Evolutionary conservation across 2,888 invertebrate genomes (phyloP).

Genomic region (Gymnoscelis rufifasciata): DNA sequence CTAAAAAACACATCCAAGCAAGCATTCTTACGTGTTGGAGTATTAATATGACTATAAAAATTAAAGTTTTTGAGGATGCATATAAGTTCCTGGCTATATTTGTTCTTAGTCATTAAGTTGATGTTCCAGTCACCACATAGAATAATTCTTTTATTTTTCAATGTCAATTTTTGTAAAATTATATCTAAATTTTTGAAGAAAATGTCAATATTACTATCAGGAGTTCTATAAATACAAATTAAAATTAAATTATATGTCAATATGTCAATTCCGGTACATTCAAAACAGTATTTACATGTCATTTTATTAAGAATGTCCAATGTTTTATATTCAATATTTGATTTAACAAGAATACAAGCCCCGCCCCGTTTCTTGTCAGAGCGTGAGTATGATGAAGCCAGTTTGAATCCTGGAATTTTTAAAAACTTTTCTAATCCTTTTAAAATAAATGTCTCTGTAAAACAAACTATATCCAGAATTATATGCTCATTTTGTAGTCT

Average conservation of each 20-base stretch:
- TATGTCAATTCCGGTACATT: background rate
- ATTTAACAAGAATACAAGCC: background rate
- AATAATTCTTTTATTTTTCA: background rate
- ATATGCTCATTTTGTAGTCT: background rate
- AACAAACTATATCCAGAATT: background rate
- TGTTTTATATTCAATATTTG: background rate
- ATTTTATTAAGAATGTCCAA: background rate
- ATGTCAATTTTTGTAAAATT: slow-evolving; percentile 1
- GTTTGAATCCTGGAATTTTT: background rate
- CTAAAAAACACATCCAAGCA: background rate
- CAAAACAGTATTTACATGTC: slow-evolving; percentile 1
- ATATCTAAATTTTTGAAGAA: background rate
- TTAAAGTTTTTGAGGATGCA: background rate
- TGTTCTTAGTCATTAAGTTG: background rate
- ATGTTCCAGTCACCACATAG: slow-evolving; percentile 2
- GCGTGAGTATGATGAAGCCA: background rate
- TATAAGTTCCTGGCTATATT: background rate
- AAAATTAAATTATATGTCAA: slow-evolving; percentile 2
- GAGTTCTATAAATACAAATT: slow-evolving; percentile 4
- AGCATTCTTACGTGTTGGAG: background rate
- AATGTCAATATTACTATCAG: background rate
- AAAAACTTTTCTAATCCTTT: background rate
- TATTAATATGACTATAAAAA: background rate
- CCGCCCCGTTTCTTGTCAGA: background rate
- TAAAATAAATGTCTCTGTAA: background rate